Conservation (phyloP, 1,140 invertebrate genomes). For the Hypsibius dujardini region DNA sequence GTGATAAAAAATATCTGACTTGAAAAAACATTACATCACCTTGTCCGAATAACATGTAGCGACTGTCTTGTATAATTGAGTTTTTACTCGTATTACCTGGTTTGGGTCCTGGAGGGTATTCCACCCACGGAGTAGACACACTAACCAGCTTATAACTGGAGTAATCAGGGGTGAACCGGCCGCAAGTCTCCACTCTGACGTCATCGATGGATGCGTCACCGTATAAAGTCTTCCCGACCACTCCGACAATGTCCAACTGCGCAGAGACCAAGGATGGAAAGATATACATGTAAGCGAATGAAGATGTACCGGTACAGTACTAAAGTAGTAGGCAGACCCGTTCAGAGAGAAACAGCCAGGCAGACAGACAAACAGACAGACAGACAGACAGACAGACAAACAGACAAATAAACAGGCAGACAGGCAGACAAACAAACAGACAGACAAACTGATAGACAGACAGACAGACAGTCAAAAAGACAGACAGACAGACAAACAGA, state of each 20-base stretch:
- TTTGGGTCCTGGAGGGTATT: neutral
- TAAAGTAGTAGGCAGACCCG: no score
- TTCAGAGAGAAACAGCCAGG: no score
- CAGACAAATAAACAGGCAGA: neutral
- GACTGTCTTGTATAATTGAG: neutral
- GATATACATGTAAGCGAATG: neutral
- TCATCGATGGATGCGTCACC: conserved; percentile 7
- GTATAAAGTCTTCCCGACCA: neutral
- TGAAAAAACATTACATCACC: neutral
- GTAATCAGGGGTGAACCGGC: no score
- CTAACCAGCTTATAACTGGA: neutral
- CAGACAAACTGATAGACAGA: neutral
- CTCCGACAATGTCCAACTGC: neutral
- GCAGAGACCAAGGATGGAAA: neutral
- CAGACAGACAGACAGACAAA: neutral
- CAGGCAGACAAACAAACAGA: neutral
- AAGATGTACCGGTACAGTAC: neutral
- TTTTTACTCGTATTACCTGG: neutral
- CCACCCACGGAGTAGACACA: neutral
- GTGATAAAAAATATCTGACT: neutral
- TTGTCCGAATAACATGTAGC: neutral
- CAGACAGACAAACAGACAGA: no score
- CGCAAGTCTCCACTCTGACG: neutral
- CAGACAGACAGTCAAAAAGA: neutral
- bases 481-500: neutral